A percentile compares a stretch with the other conserved stretches of the same genome.
Conservation (phyloP, 2,888 invertebrate genomes). For the Tenthredo livida region DNA sequence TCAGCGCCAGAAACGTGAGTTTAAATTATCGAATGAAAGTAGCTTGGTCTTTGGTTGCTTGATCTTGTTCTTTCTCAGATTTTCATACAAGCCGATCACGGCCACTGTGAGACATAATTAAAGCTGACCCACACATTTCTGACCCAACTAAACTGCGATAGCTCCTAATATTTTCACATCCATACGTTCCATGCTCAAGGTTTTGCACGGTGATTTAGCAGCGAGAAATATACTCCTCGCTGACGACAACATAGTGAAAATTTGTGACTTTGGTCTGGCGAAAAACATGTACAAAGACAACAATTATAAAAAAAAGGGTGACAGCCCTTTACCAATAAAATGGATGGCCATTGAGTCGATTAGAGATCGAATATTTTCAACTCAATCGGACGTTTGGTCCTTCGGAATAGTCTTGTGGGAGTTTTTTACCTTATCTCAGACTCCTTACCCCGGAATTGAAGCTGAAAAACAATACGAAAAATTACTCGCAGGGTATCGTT, state of each 20-base stretch:
- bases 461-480: slow-evolving; percentile 84
- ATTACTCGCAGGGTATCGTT: slow-evolving; percentile 89
- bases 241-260: slow-evolving; percentile 93
- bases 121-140: background rate
- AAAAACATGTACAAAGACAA: slow-evolving; percentile 91
- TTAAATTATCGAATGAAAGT: background rate
- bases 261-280: slow-evolving; percentile 95
- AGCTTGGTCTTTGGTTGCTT: background rate
- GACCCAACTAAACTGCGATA: background rate
- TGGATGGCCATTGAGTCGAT: slow-evolving; percentile 96
- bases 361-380: slow-evolving; percentile 91
- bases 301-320: slow-evolving; percentile 92
- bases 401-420: slow-evolving; percentile 93
- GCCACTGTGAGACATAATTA: background rate
- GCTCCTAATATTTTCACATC: background rate
- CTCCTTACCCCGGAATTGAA: slow-evolving; percentile 90
- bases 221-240: slow-evolving; percentile 92
- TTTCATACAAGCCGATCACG: background rate
- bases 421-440: slow-evolving; percentile 88
- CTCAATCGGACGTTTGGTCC: slow-evolving; percentile 95
- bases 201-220: slow-evolving; percentile 90
- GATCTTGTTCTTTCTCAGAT: background rate
- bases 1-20: slow-evolving; percentile 88
- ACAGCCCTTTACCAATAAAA: slow-evolving; percentile 91
- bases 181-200: slow-evolving; percentile 76